Percentiles rank a stretch among this genome's conserved stretches.
These are phyloP conservation scores for Heterocephalus glaber DNA, from an alignment of 2,113 vertebrate genomes.

Conservation along the genomic window DNA sequence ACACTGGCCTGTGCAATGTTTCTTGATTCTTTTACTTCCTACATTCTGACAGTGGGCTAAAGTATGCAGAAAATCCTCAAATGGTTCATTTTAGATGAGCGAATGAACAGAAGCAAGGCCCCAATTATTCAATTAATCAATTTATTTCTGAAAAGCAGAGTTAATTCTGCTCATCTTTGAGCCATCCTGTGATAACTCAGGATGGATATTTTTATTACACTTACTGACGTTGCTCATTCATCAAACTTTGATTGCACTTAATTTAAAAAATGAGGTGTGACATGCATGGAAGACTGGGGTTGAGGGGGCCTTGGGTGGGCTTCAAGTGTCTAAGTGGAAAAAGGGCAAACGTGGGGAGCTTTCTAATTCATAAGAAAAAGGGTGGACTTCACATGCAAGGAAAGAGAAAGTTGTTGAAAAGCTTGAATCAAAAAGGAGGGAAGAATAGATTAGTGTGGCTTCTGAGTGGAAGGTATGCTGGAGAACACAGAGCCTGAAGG, in stretches of 20 bases:
- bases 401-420: not conserved
- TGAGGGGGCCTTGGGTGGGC: fast-evolving
- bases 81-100: not conserved
- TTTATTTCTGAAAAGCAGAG: not conserved
- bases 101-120: not conserved
- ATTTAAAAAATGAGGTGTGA: not conserved
- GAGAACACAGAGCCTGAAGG: not conserved
- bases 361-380: not conserved
- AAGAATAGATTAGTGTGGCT: not conserved
- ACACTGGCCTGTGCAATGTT: not conserved
- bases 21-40: not conserved
- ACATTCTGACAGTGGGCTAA: not conserved
- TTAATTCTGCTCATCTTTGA: not conserved
- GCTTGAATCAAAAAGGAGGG: not conserved
- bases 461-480: not conserved
- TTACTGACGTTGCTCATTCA: not conserved
- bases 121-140: not conserved
- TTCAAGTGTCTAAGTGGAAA: not conserved
- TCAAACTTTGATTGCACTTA: not conserved
- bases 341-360: not conserved
- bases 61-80: not conserved
- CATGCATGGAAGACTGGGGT: not conserved
- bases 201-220: not conserved
- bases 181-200: not conserved
- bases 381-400: not conserved